A percentile compares a stretch with the other conserved stretches of the same genome.
phyloP scores from a whole-genome alignment of 30 jellyfish, hydroid and myxozoan genomes.

The Cassiopea andromeda region DNA sequence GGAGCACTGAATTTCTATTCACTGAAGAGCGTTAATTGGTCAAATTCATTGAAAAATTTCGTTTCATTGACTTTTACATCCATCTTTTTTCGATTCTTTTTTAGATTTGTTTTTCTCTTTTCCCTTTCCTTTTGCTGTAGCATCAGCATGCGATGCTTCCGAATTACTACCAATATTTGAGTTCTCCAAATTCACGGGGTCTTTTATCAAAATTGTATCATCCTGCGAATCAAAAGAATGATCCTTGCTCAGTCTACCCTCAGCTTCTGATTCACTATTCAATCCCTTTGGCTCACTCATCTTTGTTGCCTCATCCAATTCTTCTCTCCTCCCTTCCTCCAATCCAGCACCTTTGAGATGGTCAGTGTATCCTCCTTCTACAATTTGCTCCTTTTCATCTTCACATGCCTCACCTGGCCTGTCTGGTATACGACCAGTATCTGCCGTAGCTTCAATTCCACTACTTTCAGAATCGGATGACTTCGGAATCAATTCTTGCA shows the following conservation, averaged over 20 bases:
- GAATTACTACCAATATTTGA: constrained; percentile 20
- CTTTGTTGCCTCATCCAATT: not conserved
- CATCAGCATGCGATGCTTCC: constrained; percentile 46
- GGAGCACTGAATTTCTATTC: too few species aligned
- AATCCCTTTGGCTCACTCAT: not conserved
- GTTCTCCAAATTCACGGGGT: not conserved
- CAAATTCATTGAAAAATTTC: not conserved
- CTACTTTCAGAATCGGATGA: constrained; percentile 39
- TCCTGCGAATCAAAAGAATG: constrained; percentile 4
- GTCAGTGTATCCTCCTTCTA: not conserved
- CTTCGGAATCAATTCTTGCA: constrained; percentile 35
- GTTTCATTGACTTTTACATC: constrained; percentile 90
- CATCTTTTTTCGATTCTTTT: constrained; percentile 86
- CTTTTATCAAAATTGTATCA: not conserved
- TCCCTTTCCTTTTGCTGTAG: constrained; percentile 33
- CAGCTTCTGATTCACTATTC: not conserved
- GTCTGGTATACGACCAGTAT: not conserved
- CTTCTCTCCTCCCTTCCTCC: not conserved
- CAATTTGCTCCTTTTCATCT: not conserved
- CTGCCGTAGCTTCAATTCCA: constrained; percentile 12
- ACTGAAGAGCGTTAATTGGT: too few species aligned
- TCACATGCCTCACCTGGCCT: constrained; percentile 5
- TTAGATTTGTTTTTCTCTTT: constrained; percentile 68
- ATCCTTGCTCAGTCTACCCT: constrained; percentile 8
- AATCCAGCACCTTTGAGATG: not conserved